Evolutionary conservation across 2,113 vertebrate species (phyloP).

Genomic region (Lonchura striata): DNA sequence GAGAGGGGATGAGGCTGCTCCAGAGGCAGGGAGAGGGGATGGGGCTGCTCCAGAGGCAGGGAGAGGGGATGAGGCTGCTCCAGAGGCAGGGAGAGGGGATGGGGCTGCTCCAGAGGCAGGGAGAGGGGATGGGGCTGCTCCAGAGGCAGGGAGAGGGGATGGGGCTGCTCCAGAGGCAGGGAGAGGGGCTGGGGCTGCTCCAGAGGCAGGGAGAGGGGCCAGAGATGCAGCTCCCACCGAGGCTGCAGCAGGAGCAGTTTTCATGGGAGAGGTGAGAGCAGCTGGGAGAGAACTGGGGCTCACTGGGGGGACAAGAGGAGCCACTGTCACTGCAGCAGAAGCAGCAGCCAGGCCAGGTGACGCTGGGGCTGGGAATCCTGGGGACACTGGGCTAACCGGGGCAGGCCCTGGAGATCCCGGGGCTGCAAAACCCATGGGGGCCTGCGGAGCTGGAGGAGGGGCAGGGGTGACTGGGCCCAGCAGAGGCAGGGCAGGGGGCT

Average conservation of each 20-base stretch:
- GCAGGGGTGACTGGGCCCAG: not conserved
- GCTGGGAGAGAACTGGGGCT: conserved; percentile 28
- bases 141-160: not conserved
- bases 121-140: not conserved
- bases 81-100: not conserved
- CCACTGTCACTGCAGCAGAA: not conserved
- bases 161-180: not conserved
- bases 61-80: no score
- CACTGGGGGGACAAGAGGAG: rapidly evolving
- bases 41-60: not conserved
- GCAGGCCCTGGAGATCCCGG: not conserved
- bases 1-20: not conserved
- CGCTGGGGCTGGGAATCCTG: not conserved
- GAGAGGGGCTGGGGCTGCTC: not conserved
- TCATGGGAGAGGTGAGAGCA: conserved; percentile 55
- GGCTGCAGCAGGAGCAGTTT: conserved; percentile 9
- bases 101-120: not conserved
- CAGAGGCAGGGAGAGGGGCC: not conserved
- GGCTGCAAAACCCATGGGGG: not conserved
- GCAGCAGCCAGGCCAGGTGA: not conserved
- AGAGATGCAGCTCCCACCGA: not conserved
- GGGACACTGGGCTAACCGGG: not conserved
- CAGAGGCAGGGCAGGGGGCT: not conserved
- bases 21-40: not conserved
- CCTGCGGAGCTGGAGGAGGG: not conserved